Percentiles rank a stretch among this genome's conserved stretches.
Evolutionary conservation across 2,888 invertebrate species (phyloP).

Genomic region (Tridacna gigas): DNA sequence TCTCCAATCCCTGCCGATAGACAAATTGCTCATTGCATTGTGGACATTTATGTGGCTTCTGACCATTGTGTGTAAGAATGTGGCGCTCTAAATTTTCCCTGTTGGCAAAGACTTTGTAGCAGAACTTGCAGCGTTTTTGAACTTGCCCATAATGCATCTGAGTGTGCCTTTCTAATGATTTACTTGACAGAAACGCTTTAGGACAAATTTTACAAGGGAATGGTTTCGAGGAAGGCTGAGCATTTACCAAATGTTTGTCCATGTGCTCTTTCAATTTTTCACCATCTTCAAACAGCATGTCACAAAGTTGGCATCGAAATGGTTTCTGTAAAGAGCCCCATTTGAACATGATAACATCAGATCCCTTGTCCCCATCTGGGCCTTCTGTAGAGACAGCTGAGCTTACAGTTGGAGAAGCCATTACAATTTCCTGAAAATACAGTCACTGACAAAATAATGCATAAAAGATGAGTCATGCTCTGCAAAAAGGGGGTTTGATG

Average conservation of each 20-base stretch:
- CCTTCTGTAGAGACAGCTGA: not conserved
- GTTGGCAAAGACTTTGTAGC: constrained; percentile 52
- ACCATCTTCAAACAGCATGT: constrained; percentile 49
- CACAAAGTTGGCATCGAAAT: constrained; percentile 55
- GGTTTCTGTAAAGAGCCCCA: constrained; percentile 49
- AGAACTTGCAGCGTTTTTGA: constrained; percentile 46
- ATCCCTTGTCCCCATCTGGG: not conserved
- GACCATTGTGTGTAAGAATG: constrained; percentile 34
- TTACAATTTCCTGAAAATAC: not conserved
- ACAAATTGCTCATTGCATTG: constrained; percentile 34
- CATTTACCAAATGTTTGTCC: constrained; percentile 28
- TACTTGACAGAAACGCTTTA: constrained; percentile 36
- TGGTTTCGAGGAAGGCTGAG: constrained; percentile 37
- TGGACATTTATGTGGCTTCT: constrained; percentile 27
- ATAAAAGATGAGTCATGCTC: too few relatives aligned
- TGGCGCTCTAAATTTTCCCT: constrained; percentile 50
- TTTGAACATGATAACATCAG: constrained; percentile 50
- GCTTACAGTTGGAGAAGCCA: not conserved
- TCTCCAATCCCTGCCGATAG: constrained; percentile 29
- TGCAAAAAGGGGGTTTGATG: too few relatives aligned
- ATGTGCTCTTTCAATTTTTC: constrained; percentile 36
- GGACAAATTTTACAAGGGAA: constrained; percentile 46
- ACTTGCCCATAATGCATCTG: constrained; percentile 45
- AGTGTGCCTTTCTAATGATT: constrained; percentile 44
- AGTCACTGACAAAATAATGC: too few relatives aligned